Base-by-base conservation (phyloP, 2,113 vertebrate genomes). In the Perognathus longimembris region DNA sequence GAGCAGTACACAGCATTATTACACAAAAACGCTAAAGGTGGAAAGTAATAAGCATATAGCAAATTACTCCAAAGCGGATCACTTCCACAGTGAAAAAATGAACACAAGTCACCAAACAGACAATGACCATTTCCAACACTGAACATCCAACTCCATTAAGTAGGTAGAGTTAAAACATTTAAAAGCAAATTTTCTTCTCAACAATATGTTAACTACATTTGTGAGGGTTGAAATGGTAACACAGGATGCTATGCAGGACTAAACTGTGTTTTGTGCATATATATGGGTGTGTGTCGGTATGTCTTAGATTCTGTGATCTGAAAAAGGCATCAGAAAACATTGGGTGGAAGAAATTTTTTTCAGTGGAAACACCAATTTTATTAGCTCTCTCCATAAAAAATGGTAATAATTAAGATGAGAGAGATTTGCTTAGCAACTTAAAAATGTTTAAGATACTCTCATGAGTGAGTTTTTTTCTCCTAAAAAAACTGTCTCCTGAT, bases 31-130 rank as follows among this genome's bases (percentile, higher is more conserved):
- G 2, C 74, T 61, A 89, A 94, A 38, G n/a, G 66, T 34, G 32
- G 83, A 67, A 92, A 84, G 84, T 54, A 67, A 85, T n/a, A 71
- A 84, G 81, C 66, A 82, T 22, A 75, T 30, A 81, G 94, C 73
- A 88, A 89, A 90, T 74, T 83, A 81, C 64, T 85, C 75, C 38
- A 66, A 75, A 88, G 40, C 67, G 32, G 40, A 84, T 81, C 77
- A 91, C 87, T 84, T 94, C 74, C 74, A 94, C 67, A 85, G 80
- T 26, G 70, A 92, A 59, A 92, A 92, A 90, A 88, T 59, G 50
- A 95, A 95, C 88, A 94, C 70, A 70, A 96, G 85, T 42, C 86
- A 87, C 70, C 80, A 81, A 91, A 75, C 76, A 78, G 83, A 94
- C 61, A 92, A 3, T 79, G 92, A 85, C 89, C 93, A 92, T 45